Evolutionary conservation across 2,113 vertebrate species (phyloP), one percentile per base, ranked within the genome.

Genomic region (Spizaetus ornatus): DNA sequence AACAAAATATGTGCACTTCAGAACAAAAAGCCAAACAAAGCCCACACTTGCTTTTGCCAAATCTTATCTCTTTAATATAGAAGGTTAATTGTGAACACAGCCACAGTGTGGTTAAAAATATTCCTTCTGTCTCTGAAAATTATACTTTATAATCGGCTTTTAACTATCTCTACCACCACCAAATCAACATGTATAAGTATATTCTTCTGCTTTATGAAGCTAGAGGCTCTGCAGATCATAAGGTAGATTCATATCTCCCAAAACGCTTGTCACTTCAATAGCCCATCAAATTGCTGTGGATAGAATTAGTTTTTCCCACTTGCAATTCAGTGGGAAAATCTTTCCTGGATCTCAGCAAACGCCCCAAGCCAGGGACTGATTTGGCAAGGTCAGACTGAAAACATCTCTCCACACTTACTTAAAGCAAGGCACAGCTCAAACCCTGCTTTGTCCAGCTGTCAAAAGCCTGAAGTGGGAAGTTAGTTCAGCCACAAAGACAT

Each of bases 401-500:
- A 43, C 93, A 82, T 95, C 94, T 95, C 91, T 96, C 80, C 73
- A 92, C 92, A 78, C 95, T 93, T 81, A 87, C 90, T 95, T 82
- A 79, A 36, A 89, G 73, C 77, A 63, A 96, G 80, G 91, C 94
- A 84, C 0, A 0, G 73, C 95, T 95, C 94, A 95, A 91, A 85
- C 62, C 70, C 52, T 77, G 86, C 93, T 95, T 95, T 96, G 95
- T 95, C 81, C 94, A 93, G 87, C 92, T 96, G 95, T 97, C 96
- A 95, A 79, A 92, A 82, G 61, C 43, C 86, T 69, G 47, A 92
- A 79, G 96, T 95, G 95, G 91, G 77, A 93, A 82, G 56, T 45
- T 42, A 88, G 73, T 77, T 86, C 52, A 19, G 73, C 29, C 86
- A 53, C 77, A 69, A n/a, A 72, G 61, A 43, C 50, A 31, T 0